Evolutionary conservation across 2,888 invertebrate species (phyloP).

Genomic region (Erpobdella octoculata): DNA sequence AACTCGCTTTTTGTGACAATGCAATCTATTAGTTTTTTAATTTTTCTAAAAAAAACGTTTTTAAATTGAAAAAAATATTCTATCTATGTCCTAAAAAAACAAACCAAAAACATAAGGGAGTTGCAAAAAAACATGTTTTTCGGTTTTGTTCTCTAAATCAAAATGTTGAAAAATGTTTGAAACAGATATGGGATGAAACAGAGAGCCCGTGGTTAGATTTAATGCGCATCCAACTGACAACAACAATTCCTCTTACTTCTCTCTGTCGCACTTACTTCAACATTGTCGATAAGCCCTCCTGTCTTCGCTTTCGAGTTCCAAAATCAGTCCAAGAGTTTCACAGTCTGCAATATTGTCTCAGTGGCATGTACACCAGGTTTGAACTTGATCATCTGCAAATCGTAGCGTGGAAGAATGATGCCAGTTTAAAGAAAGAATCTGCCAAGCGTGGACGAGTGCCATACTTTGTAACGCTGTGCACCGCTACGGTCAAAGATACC

Average conservation of each 20-base stretch:
- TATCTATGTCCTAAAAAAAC: too few species aligned
- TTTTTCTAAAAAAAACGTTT: background rate
- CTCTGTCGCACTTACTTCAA: constrained; percentile 37
- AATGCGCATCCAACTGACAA: constrained; percentile 35
- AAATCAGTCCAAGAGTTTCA: constrained; percentile 32
- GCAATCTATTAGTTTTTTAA: background rate
- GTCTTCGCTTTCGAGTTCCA: constrained; percentile 33
- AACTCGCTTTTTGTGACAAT: background rate
- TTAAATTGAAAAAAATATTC: background rate
- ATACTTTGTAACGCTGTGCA: constrained; percentile 34
- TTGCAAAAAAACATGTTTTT: too few species aligned
- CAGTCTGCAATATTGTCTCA: constrained; percentile 33
- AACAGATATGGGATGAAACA: constrained; percentile 36
- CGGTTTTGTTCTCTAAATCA: too few species aligned
- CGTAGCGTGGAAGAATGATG: constrained; percentile 24
- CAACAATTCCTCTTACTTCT: constrained; percentile 35
- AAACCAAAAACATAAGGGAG: too few species aligned
- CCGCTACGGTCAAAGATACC: constrained; percentile 31
- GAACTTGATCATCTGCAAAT: constrained; percentile 35
- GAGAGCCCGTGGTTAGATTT: constrained; percentile 37
- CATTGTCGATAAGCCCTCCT: constrained; percentile 37
- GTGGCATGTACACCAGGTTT: constrained; percentile 37
- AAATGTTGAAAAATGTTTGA: too few species aligned
- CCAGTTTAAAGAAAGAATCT: constrained; percentile 18
- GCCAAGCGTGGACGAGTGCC: constrained; percentile 23